phyloP scores from a whole-genome alignment of 2,113 vertebrate genomes.

The Leptodactylus fuscus region DNA sequence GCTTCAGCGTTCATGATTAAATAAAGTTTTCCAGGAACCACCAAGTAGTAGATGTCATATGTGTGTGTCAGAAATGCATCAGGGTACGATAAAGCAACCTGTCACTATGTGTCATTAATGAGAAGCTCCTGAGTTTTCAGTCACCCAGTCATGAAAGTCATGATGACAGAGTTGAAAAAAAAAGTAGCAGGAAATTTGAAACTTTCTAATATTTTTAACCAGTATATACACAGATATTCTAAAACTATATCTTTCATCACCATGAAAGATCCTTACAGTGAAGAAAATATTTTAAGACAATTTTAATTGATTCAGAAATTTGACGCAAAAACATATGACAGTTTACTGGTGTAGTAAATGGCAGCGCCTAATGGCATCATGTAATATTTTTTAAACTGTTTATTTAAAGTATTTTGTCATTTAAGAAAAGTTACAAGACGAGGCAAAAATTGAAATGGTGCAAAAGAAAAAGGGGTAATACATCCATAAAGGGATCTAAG shows the following conservation, averaged over 20 bases:
- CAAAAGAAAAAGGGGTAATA: too few species aligned
- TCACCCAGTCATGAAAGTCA: constrained; percentile 53
- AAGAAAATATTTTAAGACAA: too few species aligned
- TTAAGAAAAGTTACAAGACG: too few species aligned
- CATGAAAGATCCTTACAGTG: too few species aligned
- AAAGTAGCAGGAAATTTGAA: constrained; percentile 43
- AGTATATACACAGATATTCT: not conserved
- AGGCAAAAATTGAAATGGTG: too few species aligned
- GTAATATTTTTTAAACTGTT: too few species aligned
- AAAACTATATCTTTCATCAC: not conserved
- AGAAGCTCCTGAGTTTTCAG: constrained; percentile 66
- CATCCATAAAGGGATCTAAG: too few species aligned
- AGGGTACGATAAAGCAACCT: constrained; percentile 71
- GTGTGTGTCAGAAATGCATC: constrained; percentile 73
- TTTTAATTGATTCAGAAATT: too few species aligned
- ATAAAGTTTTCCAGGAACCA: constrained; percentile 74
- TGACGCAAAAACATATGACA: too few species aligned
- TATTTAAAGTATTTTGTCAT: too few species aligned
- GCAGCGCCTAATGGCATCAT: too few species aligned
- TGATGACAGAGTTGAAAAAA: constrained; percentile 44
- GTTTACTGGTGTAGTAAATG: too few species aligned
- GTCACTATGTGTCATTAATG: constrained; percentile 72
- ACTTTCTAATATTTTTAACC: not conserved
- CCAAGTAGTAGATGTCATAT: constrained; percentile 65
- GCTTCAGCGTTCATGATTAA: constrained; percentile 68